Evolutionary conservation across 2,797 vertebrate genomes (phyloP), one percentile per base, ranked within the genome.

Genomic region (Protonibea diacanthus): DNA sequence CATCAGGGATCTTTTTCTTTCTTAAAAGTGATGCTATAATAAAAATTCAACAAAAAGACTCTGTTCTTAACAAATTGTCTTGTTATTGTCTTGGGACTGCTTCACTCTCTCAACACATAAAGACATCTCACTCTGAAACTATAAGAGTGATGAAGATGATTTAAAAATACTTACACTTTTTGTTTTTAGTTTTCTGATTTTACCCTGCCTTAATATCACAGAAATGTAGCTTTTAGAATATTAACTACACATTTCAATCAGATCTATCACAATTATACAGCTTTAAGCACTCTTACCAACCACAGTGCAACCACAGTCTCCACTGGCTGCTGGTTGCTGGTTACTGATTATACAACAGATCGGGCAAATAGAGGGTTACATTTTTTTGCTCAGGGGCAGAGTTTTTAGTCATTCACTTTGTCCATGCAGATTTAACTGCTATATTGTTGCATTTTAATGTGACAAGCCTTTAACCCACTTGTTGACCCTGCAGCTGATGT

Each of bases 251-350:
- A 73, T 59, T 79, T 71, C 29, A 61, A 2, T 71, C 68, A 45
- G 61, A 67, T 78, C 12, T 45, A n/a, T n/a, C n/a, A n/a, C 77
- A 80, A 80, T 74, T 70, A 85, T 62, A 27, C 47, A 76, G 42
- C 56, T 59, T n/a, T 66, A 68, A 52, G 59, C 69, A 80, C 65
- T 69, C 57, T 67, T 74, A 71, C 51, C 78, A 78, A 74, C 53
- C 71, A 29, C 80, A 83, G 49, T 71, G 10, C 53, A 80, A 79
- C 84, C 78, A 77, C 74, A 81, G 53, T 75, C 74, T 82, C 71
- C 71, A n/a, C n/a, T n/a, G 48, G 65, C 81, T 67, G 78, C 55
- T 69, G 27, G 56, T n/a, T n/a, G n/a, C n/a, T n/a, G n/a, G n/a
- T n/a, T n/a, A n/a, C n/a, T n/a, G n/a, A n/a, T n/a, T n/a, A n/a